Evolutionary conservation across 2,113 vertebrate genomes (phyloP).

Genomic region (Carassius auratus): DNA sequence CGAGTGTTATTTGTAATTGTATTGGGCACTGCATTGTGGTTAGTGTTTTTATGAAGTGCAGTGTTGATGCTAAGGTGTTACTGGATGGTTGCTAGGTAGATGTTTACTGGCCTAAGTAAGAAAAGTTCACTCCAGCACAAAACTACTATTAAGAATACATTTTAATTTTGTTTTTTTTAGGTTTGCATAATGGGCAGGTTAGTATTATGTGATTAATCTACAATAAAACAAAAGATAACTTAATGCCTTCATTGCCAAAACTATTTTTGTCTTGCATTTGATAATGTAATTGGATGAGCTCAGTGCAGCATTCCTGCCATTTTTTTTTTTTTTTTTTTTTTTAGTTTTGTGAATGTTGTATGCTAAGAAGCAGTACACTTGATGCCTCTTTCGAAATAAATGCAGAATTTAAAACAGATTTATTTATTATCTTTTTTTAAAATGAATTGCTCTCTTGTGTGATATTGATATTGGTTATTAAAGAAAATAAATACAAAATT

Average conservation of each 20-base stretch:
- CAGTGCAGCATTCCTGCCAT: not conserved
- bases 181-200: not conserved
- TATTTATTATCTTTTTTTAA: not conserved
- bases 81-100: too few species aligned
- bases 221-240: not conserved
- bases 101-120: too few species aligned
- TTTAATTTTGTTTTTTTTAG: too few species aligned
- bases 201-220: not conserved
- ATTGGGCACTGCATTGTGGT: too few species aligned
- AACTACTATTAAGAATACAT: too few species aligned
- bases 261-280: not conserved
- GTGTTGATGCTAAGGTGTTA: too few species aligned
- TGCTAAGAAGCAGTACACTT: not conserved
- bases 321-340: not conserved
- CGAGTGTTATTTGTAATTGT: too few species aligned
- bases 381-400: not conserved
- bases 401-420: not conserved
- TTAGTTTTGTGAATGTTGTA: too few species aligned
- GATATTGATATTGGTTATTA: not conserved
- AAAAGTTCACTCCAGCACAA: too few species aligned
- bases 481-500: not conserved
- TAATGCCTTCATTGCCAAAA: not conserved
- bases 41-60: too few species aligned
- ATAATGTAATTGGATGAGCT: not conserved
- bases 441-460: not conserved